phyloP scores from a whole-genome alignment of 2,888 invertebrate genomes.

The Drosophila trichaetosa region DNA sequence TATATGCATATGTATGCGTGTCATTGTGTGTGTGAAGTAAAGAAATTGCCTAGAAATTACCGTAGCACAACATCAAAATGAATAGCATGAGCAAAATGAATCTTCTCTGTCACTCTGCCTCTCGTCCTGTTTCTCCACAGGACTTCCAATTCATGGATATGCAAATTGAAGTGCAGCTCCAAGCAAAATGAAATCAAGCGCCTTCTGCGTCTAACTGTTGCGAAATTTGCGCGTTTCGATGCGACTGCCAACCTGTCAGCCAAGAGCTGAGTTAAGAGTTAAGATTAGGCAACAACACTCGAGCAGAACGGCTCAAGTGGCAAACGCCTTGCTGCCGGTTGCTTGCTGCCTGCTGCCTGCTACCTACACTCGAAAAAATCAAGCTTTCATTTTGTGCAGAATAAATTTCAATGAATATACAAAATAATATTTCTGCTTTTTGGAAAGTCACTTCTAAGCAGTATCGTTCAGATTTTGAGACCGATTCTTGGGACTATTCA shows the following conservation, averaged over 20 bases:
- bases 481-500: neutral
- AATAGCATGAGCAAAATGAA: conserved; percentile 50
- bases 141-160: conserved; percentile 35
- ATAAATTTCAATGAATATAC: neutral
- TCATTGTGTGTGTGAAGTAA: conserved; percentile 7
- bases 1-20: neutral
- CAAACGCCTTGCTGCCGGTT: conserved; percentile 22
- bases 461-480: neutral
- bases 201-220: conserved; percentile 55
- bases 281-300: conserved; percentile 29
- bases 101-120: neutral
- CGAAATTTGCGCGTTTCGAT: conserved; percentile 36
- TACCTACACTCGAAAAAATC: neutral
- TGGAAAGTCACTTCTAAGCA: neutral
- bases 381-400: neutral
- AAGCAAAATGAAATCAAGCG: conserved; percentile 42
- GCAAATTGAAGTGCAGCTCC: conserved; percentile 63
- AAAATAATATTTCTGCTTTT: neutral
- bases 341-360: conserved; percentile 3
- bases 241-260: conserved; percentile 24
- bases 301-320: conserved; percentile 46
- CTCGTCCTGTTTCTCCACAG: neutral
- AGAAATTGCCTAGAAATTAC: conserved; percentile 66
- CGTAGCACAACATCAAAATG: conserved; percentile 43
- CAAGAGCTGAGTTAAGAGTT: conserved; percentile 5